Conservation (phyloP, 30 jellyfish, hydroid and myxozoan genomes). For the Cassiopea xamachana region DNA sequence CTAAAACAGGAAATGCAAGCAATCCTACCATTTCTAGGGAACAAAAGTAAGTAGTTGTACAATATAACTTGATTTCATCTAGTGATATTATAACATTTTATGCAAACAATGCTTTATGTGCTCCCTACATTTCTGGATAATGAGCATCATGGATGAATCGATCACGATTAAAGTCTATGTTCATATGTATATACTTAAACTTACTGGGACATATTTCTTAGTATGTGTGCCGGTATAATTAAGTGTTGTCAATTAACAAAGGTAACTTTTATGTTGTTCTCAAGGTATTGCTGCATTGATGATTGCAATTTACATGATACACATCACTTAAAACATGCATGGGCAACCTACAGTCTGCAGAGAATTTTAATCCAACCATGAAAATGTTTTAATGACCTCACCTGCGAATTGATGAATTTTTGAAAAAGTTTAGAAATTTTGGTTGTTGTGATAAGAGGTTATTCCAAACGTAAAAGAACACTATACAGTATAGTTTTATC, state of each 20-base stretch:
- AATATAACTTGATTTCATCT: neutral
- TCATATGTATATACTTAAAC: neutral
- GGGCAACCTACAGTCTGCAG: too few species aligned
- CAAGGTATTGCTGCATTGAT: too few species aligned
- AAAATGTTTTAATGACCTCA: too few species aligned
- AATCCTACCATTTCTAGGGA: neutral
- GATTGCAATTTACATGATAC: too few species aligned
- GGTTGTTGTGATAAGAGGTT: too few species aligned
- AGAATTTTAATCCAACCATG: too few species aligned
- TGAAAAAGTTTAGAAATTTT: too few species aligned
- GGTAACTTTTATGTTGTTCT: neutral
- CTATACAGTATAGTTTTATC: too few species aligned
- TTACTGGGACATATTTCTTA: neutral
- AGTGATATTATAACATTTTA: neutral
- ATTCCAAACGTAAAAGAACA: too few species aligned
- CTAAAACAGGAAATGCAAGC: neutral
- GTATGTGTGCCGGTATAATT: neutral
- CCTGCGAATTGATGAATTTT: too few species aligned
- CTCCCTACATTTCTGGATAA: neutral
- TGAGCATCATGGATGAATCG: neutral
- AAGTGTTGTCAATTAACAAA: neutral
- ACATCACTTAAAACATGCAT: too few species aligned
- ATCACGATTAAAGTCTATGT: neutral
- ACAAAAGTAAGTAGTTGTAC: neutral
- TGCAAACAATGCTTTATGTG: neutral